Conservation (phyloP, 2,888 invertebrate species). For the Epinotia ramella region DNA sequence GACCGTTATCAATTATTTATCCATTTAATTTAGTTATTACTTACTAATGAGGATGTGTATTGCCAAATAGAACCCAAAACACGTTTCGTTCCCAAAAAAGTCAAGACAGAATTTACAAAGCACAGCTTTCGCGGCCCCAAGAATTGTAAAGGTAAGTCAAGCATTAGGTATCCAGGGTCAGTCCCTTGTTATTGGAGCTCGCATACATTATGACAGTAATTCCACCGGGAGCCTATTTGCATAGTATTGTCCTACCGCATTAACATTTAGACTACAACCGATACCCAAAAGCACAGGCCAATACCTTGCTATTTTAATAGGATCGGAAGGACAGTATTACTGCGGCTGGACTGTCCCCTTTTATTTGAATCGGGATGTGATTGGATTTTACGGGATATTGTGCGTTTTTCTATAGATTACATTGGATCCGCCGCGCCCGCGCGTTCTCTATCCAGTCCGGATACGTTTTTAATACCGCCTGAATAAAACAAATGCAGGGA, state of each 20-base stretch:
- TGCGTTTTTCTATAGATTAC: slow-evolving; percentile 36
- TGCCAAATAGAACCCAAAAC: background rate
- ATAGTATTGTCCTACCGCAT: slow-evolving; percentile 74
- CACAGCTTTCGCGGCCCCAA: slow-evolving; percentile 10
- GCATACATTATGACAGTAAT: slow-evolving; percentile 67
- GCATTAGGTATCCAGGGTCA: slow-evolving; percentile 16
- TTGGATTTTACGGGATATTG: slow-evolving; percentile 43
- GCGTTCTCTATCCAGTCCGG: background rate
- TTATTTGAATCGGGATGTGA: slow-evolving; percentile 44
- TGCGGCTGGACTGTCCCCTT: slow-evolving; percentile 32
- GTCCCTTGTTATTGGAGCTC: slow-evolving; percentile 58
- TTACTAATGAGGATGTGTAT: background rate
- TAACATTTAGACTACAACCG: slow-evolving; percentile 73
- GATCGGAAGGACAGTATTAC: slow-evolving; percentile 42
- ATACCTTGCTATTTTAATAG: slow-evolving; percentile 53
- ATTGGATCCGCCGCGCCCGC: background rate
- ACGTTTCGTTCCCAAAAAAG: too few species aligned
- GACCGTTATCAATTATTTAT: too few species aligned
- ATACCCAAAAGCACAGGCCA: slow-evolving; percentile 56
- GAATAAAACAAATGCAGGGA: slow-evolving; percentile 1
- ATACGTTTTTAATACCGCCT: slow-evolving; percentile 10
- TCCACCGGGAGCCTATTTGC: slow-evolving; percentile 62
- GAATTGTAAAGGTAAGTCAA: slow-evolving; percentile 37
- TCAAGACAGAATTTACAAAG: background rate
- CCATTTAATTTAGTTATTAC: too few species aligned